Percentiles rank a stretch among this genome's conserved stretches.
These are phyloP conservation scores for Triplophysa tibetana DNA, from an alignment of 2,113 vertebrate genomes.

Conservation along the genomic window DNA sequence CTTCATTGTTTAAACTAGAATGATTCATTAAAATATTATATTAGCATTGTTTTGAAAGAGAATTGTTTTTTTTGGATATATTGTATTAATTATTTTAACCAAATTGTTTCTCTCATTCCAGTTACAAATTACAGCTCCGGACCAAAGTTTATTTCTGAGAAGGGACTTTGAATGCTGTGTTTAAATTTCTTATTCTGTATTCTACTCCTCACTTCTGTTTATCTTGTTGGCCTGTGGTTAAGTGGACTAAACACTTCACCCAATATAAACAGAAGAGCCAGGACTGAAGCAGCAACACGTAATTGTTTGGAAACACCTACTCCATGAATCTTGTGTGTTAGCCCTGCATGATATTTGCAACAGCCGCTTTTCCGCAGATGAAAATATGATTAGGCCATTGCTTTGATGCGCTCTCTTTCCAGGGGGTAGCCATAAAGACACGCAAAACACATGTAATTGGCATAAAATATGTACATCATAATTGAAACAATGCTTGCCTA, in stretches of 20 bases:
- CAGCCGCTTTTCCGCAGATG: constrained; percentile 9
- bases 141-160: neutral
- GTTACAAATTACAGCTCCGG: neutral
- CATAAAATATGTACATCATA: constrained; percentile 63
- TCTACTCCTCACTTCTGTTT: neutral
- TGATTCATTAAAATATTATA: neutral
- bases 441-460: constrained; percentile 54
- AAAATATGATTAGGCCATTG: constrained; percentile 28
- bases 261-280: constrained; percentile 7
- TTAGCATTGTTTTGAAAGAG: too few relatives aligned
- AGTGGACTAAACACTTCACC: constrained; percentile 22
- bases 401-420: constrained; percentile 50
- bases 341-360: constrained; percentile 16
- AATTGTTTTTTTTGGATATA: too few relatives aligned
- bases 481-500: constrained; percentile 55
- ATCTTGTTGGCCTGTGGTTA: constrained; percentile 7
- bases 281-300: constrained; percentile 2
- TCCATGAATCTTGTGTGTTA: neutral
- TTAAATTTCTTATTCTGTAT: neutral
- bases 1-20: neutral
- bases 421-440: constrained; percentile 45
- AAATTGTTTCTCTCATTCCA: neutral
- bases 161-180: neutral
- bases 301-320: constrained; percentile 19
- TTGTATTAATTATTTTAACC: neutral